Conservation (phyloP, 2,113 vertebrate species). For the Podocnemis expansa region DNA sequence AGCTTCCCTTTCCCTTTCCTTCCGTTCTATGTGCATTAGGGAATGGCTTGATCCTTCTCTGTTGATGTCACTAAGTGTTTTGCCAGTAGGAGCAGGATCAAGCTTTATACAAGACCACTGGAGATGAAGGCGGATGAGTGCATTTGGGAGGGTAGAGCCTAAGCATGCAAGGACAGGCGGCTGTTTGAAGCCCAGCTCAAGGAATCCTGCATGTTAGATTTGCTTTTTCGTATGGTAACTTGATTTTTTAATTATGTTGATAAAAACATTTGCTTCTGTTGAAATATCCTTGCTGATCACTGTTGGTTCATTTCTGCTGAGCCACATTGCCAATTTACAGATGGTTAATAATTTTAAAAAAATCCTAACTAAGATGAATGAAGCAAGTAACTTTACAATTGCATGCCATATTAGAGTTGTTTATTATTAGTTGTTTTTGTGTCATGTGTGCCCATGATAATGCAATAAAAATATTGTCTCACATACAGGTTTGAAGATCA, state of each 20-base stretch:
- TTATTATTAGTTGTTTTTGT: background rate
- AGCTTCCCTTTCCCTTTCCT: background rate
- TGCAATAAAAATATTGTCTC: background rate
- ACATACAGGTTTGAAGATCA: background rate
- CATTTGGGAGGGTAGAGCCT: background rate
- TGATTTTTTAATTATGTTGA: background rate
- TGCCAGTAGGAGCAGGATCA: background rate
- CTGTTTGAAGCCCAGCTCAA: background rate
- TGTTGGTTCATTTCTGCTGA: background rate
- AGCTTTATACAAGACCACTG: background rate
- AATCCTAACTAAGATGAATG: background rate
- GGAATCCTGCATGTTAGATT: background rate
- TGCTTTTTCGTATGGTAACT: background rate
- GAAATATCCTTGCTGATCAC: background rate
- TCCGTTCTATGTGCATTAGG: accelerated
- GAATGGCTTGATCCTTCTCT: background rate
- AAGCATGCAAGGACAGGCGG: background rate
- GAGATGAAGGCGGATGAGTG: background rate
- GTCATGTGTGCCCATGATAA: background rate
- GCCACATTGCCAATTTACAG: background rate
- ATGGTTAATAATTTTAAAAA: background rate
- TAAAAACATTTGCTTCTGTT: background rate
- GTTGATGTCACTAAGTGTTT: background rate
- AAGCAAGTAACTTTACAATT: background rate
- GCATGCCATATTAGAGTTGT: background rate